A percentile compares a stretch with the other conserved stretches of the same genome.
Evolutionary conservation across 2,113 vertebrate species (phyloP).

Genomic region (Nipponia nippon): DNA sequence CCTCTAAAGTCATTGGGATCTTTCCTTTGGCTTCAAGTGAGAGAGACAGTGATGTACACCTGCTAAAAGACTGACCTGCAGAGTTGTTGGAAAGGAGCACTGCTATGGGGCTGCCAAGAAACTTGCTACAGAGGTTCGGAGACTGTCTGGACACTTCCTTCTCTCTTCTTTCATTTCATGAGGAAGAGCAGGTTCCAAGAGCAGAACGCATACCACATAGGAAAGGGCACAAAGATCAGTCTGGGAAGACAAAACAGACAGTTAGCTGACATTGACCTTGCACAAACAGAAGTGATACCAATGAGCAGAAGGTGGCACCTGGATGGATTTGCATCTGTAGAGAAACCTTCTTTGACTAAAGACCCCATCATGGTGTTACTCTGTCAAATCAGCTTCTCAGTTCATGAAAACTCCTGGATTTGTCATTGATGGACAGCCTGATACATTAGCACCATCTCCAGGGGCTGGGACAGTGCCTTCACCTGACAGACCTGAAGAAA

Average conservation of each 20-base stretch:
- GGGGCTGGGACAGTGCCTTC: not conserved
- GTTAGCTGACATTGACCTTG: not conserved
- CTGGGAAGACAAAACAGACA: not conserved
- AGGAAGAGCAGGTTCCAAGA: not conserved
- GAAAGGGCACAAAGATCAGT: not conserved
- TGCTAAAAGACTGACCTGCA: not conserved
- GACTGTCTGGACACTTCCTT: not conserved
- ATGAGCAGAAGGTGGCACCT: not conserved
- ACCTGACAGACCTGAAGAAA: not conserved
- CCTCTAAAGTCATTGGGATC: not conserved
- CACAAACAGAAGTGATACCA: not conserved
- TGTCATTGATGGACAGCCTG: not conserved
- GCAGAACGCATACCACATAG: not conserved
- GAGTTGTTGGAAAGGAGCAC: not conserved
- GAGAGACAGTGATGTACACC: not conserved
- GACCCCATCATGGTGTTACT: not conserved
- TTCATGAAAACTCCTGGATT: not conserved
- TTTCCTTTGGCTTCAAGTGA: not conserved
- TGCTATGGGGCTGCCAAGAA: not conserved
- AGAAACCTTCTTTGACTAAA: not conserved
- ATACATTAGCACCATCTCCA: not conserved
- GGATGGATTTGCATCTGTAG: not conserved
- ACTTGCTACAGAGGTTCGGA: not conserved
- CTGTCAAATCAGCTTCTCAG: not conserved
- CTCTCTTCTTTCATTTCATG: not conserved